Evolutionary conservation across 2,113 vertebrate genomes (phyloP).

Genomic region (western clawed frog (Xenopus tropicalis)): DNA sequence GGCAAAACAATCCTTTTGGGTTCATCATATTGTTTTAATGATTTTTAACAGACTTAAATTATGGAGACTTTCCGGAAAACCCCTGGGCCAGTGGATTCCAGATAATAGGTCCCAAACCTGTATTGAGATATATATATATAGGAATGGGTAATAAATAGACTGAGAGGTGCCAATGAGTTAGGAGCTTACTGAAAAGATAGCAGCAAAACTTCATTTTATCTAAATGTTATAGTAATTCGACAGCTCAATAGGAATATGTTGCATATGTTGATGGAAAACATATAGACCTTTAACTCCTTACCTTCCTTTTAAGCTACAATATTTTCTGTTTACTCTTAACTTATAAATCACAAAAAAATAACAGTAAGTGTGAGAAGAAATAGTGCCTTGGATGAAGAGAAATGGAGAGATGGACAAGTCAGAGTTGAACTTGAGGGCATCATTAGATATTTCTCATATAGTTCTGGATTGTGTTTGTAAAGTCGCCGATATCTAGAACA

Average conservation of each 20-base stretch:
- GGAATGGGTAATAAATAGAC: no score
- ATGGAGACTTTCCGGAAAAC: no score
- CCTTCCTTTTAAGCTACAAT: slow-evolving; percentile 10
- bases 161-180: no score
- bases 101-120: no score
- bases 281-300: slow-evolving; percentile 32
- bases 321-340: slow-evolving; percentile 34
- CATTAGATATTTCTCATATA: slow-evolving; percentile 34
- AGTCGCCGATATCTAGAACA: background rate
- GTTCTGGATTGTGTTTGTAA: slow-evolving; percentile 21
- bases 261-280: slow-evolving; percentile 7
- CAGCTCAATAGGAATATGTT: background rate
- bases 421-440: slow-evolving; percentile 42
- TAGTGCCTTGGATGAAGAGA: slow-evolving; percentile 35
- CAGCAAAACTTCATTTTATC: no score
- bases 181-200: no score
- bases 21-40: no score
- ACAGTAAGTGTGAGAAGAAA: slow-evolving; percentile 29
- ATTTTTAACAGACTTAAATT: no score
- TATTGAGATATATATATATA: no score
- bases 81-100: no score
- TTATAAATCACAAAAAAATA: slow-evolving; percentile 40
- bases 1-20: no score
- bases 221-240: no score
- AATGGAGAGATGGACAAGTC: slow-evolving; percentile 38